Evolutionary conservation across 2,797 vertebrate species (phyloP), one percentile per base, ranked within the genome.

Genomic region (Phrynocephalus vlangalii): DNA sequence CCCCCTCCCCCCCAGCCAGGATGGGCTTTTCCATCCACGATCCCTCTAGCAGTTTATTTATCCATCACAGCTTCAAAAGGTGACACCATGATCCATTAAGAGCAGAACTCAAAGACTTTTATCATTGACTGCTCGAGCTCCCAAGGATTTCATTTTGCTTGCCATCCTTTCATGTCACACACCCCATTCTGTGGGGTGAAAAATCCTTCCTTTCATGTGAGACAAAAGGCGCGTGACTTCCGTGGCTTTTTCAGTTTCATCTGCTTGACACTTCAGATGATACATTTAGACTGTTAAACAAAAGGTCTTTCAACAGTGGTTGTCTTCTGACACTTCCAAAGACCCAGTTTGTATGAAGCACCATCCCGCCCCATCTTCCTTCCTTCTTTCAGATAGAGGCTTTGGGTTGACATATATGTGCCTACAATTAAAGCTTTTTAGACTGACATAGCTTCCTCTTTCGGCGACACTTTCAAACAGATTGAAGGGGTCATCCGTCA

Each of bases 291-390:
- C 83, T 79, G 9, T 33, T 91, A 11, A 82, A 80, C 63, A 90
- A 90, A 87, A 44, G 66, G 71, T 11, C 30, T 60, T 80, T 82
- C 82, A 76, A 52, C 79, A 71, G 52, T 76, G 38, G 2, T 0
- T 6, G n/a, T 79, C 22, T 76, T 89, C 67, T 82, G 38, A 85
- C 82, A 90, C 8, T 44, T 77, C 60, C 73, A 82, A 84, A 87
- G 48, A 83, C 50, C 66, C 0, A 48, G 67, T 71, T 6, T 87
- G 86, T 3, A 76, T 82, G 77, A 73, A 87, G 84, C 24, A 56
- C 7, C n/a, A 8, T 80, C 16, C 44, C 10, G 1, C 10, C 15
- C 48, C 48, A 28, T 38, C 48, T n/a, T n/a, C 10, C 10, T 66
- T 52, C 9, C n/a, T 70, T 76, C 73, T 66, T 24, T 0, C 84